These are phyloP conservation scores for Cephus pygmeus DNA, from an alignment of 2,888 invertebrate species.

Conservation along the genomic window DNA sequence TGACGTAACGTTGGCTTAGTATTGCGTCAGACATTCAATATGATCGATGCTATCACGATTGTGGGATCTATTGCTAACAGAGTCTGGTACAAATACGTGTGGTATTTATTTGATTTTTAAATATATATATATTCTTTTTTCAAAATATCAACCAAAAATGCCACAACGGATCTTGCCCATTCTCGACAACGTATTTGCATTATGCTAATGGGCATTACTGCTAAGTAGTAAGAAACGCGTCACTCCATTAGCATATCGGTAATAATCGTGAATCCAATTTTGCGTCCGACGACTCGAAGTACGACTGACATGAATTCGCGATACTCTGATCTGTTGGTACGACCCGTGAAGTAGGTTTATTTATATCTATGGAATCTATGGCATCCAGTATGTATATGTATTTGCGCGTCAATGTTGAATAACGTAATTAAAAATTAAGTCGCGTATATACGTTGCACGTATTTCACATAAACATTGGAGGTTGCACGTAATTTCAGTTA, in stretches of 20 bases:
- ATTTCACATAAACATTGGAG: background rate
- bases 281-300: background rate
- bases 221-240: conserved; percentile 20
- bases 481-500: background rate
- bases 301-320: background rate
- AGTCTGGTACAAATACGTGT: background rate
- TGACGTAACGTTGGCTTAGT: background rate
- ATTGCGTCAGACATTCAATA: background rate
- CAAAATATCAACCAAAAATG: background rate
- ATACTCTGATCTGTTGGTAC: background rate
- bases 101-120: too few species aligned
- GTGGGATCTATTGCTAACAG: background rate
- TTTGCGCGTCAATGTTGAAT: background rate
- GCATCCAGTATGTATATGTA: background rate
- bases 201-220: conserved; percentile 16
- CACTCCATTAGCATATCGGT: conserved; percentile 14
- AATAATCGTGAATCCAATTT: background rate
- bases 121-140: background rate
- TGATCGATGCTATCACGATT: background rate
- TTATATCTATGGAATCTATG: background rate
- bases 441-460: background rate
- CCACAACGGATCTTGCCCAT: background rate
- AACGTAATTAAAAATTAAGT: background rate
- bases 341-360: background rate
- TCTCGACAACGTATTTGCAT: conserved; percentile 12